Base-by-base conservation (phyloP, 2,113 vertebrate genomes). In the Percina caprodes region DNA sequence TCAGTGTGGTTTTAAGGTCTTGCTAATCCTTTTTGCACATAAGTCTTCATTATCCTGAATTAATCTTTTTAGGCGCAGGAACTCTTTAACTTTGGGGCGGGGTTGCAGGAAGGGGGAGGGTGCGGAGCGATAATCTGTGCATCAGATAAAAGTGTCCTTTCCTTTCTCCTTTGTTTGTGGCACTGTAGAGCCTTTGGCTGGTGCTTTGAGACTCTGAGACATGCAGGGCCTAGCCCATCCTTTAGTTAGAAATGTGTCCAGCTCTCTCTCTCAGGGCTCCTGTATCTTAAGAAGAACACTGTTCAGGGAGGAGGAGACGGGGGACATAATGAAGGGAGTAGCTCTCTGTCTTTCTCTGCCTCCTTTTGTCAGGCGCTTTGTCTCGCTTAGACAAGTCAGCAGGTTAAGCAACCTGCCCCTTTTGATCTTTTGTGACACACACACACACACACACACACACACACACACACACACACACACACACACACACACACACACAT, bases 121-220 rank as follows among this genome's bases (percentile, higher is more conserved):
- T 30, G 71, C 24, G 83, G 80, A 26, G 75, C 14, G 86, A 91
- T 90, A 90, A 92, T 91, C 91, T 91, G 83, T 74, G 70, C 88
- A 81, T 92, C 82, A 90, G 87, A 91, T 89, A 91, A 92, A 93
- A 88, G 89, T 91, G 85, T 93, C 87, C 87, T 89, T 77, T 92
- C 88, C 88, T 80, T 72, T 88, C 82, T 79, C 84, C 77, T 91
- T 93, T 93, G 95, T 96, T 49, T 95, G 95, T 93, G 95, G 94
- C 83, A 93, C 94, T 95, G 94, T 89, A 87, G 84, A 91, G 95
- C 95, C 95, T 93, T 96, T 92, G 93, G 96, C 96, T 97, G 96
- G 95, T 96, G 96, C 94, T 95, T 95, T 96, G 95, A 96, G 92
- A 96, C 93, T 96, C 63, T 96, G 95, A 96, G 96, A 88, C 88